phyloP scores from a whole-genome alignment of 2,113 vertebrate species.

The Uropsilus gracilis region DNA sequence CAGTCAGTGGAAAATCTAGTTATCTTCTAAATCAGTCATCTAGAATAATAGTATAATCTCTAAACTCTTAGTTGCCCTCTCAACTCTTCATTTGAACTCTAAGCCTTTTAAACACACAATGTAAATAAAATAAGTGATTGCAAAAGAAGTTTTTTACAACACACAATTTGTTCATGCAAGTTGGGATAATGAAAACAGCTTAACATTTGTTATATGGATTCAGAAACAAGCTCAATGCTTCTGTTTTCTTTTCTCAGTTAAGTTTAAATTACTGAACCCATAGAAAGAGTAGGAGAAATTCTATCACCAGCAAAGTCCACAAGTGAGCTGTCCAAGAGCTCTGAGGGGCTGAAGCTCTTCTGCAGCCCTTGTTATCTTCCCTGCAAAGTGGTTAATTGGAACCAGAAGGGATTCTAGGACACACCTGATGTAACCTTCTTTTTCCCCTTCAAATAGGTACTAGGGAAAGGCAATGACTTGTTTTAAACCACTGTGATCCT shows the following conservation, averaged over 20 bases:
- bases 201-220: slow-evolving; percentile 12
- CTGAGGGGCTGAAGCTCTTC: neutral
- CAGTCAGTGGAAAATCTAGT: neutral
- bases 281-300: neutral
- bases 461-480: neutral
- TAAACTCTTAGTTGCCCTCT: neutral
- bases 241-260: neutral
- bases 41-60: neutral
- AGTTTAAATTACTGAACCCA: too few species aligned
- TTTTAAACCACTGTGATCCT: neutral
- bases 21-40: neutral
- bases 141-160: neutral
- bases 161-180: neutral
- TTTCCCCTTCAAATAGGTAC: neutral
- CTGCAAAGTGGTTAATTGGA: neutral
- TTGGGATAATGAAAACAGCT: neutral
- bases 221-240: neutral
- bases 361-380: neutral
- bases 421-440: neutral
- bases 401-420: neutral
- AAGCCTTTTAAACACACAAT: neutral
- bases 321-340: neutral
- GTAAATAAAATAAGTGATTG: slow-evolving; percentile 20
- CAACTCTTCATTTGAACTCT: neutral
- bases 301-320: neutral